Evolutionary conservation across 2,888 invertebrate genomes (phyloP).

Genomic region (Lamproptera curius): DNA sequence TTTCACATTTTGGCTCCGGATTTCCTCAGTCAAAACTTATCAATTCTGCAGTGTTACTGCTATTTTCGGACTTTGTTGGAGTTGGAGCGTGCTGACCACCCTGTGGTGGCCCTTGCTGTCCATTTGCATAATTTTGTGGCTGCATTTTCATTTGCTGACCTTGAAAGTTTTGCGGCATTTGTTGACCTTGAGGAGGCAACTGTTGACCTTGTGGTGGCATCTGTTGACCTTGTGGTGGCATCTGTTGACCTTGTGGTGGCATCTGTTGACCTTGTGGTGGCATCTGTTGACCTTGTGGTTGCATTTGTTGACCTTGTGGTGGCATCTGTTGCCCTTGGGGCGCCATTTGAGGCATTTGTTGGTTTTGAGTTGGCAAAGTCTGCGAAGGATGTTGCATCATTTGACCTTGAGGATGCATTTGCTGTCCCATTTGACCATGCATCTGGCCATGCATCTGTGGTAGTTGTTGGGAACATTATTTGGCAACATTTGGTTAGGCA

Average conservation of each 20-base stretch:
- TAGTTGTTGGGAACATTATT: conserved; percentile 14
- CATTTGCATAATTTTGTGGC: conserved; percentile 37
- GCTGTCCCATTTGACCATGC: conserved; percentile 16
- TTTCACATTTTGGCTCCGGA: conserved; percentile 22
- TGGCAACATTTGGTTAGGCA: conserved; percentile 21
- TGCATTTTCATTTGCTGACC: conserved; percentile 28
- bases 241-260: conserved; percentile 28
- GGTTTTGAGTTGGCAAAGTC: conserved; percentile 25
- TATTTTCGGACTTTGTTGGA: conserved; percentile 58
- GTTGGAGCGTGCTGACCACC: conserved; percentile 40
- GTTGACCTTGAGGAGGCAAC: conserved; percentile 27
- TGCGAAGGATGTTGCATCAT: conserved; percentile 26
- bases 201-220: conserved; percentile 26
- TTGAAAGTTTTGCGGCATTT: conserved; percentile 24
- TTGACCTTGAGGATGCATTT: conserved; percentile 29
- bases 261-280: conserved; percentile 25
- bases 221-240: conserved; percentile 29
- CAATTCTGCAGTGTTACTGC: conserved; percentile 84
- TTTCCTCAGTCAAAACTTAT: conserved; percentile 86
- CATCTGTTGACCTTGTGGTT: conserved; percentile 27
- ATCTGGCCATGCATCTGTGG: conserved; percentile 14
- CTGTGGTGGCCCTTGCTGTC: conserved; percentile 30
- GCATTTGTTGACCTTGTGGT: conserved; percentile 34
- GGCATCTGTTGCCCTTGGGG: conserved; percentile 31
- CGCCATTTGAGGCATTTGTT: conserved; percentile 28